Percentiles rank a stretch among this genome's conserved stretches.
phyloP scores from a whole-genome alignment of 2,797 vertebrate genomes.

The Typhlichthys eigenmanni region DNA sequence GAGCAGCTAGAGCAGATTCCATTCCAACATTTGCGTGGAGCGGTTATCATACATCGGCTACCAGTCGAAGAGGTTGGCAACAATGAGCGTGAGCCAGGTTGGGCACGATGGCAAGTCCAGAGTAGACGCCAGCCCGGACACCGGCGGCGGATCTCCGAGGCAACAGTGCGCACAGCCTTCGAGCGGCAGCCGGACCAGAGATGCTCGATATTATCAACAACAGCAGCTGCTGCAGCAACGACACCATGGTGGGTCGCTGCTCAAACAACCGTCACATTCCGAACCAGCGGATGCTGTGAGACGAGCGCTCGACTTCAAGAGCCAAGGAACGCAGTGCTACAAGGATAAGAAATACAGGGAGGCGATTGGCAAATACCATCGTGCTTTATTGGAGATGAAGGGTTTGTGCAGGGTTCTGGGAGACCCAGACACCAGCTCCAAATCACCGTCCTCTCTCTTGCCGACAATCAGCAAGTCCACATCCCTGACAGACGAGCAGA shows the following conservation, averaged over 20 bases:
- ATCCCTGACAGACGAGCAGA: constrained; percentile 89
- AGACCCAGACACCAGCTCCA: constrained; percentile 79
- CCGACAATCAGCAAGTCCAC: constrained; percentile 69
- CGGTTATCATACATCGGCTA: constrained; percentile 1
- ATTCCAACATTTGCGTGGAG: constrained; percentile 11
- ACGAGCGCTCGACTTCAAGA: constrained; percentile 93
- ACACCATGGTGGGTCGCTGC: constrained; percentile 68
- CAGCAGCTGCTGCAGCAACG: constrained; percentile 24
- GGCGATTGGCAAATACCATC: constrained; percentile 98
- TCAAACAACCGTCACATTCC: constrained; percentile 69
- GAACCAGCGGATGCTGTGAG: constrained; percentile 86
- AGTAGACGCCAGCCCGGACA: constrained; percentile 55
- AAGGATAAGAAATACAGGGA: constrained; percentile 99
- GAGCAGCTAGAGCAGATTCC: constrained; percentile 8
- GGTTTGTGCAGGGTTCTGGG: constrained; percentile 84
- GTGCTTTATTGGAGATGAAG: constrained; percentile 96
- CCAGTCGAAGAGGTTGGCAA: constrained; percentile 3
- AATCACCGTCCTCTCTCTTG: constrained; percentile 64
- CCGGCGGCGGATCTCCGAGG: constrained; percentile 60
- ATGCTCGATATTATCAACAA: constrained; percentile 69
- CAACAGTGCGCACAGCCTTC: constrained; percentile 68
- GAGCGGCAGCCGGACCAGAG: constrained; percentile 61
- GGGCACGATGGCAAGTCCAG: constrained; percentile 61
- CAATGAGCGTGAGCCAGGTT: constrained; percentile 65
- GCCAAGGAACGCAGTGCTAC: constrained; percentile 96